Evolutionary conservation across 1,140 invertebrate species (phyloP).

Genomic region (Maniola jurtina): DNA sequence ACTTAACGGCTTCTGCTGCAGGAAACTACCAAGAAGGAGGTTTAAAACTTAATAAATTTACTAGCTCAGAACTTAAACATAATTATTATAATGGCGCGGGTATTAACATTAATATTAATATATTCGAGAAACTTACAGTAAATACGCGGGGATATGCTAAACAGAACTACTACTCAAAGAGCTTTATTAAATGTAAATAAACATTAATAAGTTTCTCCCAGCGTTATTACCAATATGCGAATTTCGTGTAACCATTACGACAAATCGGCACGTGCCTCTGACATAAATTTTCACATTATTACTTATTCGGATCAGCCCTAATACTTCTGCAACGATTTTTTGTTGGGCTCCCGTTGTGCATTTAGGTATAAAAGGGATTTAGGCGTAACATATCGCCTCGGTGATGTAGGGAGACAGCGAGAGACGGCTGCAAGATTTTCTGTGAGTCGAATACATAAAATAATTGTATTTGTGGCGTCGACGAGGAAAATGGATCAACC

Average conservation of each 20-base stretch:
- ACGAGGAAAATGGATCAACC: not conserved
- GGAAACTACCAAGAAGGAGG: not conserved
- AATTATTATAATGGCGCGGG: not conserved
- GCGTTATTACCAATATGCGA: slow-evolving; percentile 69
- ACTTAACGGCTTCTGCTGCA: not conserved
- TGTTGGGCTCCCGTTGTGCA: slow-evolving; percentile 64
- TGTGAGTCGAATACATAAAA: not conserved
- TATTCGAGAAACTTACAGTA: slow-evolving; percentile 12
- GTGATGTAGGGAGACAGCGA: slow-evolving; percentile 50
- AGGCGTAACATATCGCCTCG: slow-evolving; percentile 67
- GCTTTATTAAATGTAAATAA: slow-evolving; percentile 34
- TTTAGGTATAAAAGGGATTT: slow-evolving; percentile 71
- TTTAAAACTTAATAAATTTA: not conserved
- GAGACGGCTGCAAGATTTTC: slow-evolving; percentile 11
- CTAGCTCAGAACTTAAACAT: not conserved
- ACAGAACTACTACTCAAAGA: slow-evolving; percentile 25
- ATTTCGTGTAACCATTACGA: slow-evolving; percentile 67
- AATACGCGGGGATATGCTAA: slow-evolving; percentile 11
- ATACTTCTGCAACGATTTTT: slow-evolving; percentile 54
- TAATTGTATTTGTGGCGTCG: not conserved
- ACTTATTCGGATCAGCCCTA: slow-evolving; percentile 48
- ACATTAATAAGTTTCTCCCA: slow-evolving; percentile 42
- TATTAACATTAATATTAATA: slow-evolving; percentile 1
- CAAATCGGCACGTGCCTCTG: slow-evolving; percentile 67
- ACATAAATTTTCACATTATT: slow-evolving; percentile 77